Base-by-base conservation (phyloP, 2,888 invertebrate species). In the Chymomyza fuscimana region DNA sequence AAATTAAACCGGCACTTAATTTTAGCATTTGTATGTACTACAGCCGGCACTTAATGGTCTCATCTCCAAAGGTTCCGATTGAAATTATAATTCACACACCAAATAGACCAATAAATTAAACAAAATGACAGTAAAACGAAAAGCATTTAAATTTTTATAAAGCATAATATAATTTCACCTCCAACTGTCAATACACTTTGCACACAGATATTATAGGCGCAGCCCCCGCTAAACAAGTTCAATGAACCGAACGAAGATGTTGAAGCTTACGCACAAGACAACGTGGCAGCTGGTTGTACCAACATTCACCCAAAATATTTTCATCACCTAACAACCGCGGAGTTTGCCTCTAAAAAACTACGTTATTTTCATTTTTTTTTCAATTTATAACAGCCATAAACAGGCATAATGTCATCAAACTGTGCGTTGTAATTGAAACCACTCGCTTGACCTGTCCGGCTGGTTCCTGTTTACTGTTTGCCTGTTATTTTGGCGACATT, bases 391-490 rank as follows among this genome's bases (percentile, higher is more conserved):
- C 69, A 76, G 74, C 12, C 40, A 78, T 67, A 72, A 72, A 78
- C 69, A 83, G 73, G 72, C 73, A 58, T 59, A 78, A 80, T 80
- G 87, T 83, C 87, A 76, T 76, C 74, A 87, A 85, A 85, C 82
- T 86, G 70, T 59, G 25, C 16, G 65, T 64, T 50, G 19, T 46
- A 63, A 16, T 29, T 78, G 69, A 65, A 84, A 81, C 82, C 75
- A 74, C 82, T 86, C 72, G 63, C 32, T 52, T 58, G 69, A 62
- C 58, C 69, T 62, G 46, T 63, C 76, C 60, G 69, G 29, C 36
- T 36, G 22, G 32, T 25, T 40, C 25, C 63, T 7, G 29, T 16
- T 29, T 25, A 66, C 70, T 62, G 73, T 58, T 58, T 63, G 51
- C 22, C 63, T 58, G 63, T 46, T 12, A 19, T 64, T 73, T 74